Evolutionary conservation across 2,888 invertebrate species (phyloP), one percentile per base, ranked within the genome.

Genomic region (Minunthozetes semirufus): DNA sequence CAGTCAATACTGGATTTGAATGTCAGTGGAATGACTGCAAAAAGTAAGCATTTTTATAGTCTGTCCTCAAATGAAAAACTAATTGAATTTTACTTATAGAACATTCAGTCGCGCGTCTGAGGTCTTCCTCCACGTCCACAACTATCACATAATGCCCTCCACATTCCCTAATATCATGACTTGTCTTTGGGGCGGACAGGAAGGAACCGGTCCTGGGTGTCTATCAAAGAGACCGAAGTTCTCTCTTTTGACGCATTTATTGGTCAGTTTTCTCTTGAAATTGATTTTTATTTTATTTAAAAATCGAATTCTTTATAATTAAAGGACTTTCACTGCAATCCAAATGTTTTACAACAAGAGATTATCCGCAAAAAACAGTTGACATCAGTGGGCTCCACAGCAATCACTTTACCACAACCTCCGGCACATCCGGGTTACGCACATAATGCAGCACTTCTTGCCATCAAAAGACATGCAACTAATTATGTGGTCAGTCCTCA

Each of bases 171-270:
- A 89, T 42, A 92, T 93, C 82, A 89, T 92, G 78, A 87, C 90
- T 22, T 97, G 97, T 82, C 86, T 91, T 82, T 97, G 97, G 97
- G 77, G 77, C 5, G 77, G 76, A 27, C 59, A 33, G 13, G 78
- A 76, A 46, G 78, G 77, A 17, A 72, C 38, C 22, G 89, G 91
- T 42, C 87, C 89, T 50, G 94, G 94, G 83, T 97, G 97, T 85
- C 88, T 90, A 61, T 88, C 96, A 83, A 90, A 92, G 75, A 85
- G 97, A 75, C 90, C 91, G 81, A 88, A 93, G 74, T 96, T 96
- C 86, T 98, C 98, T 0, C 85, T 98, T 50, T 93, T 97, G 88
- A 97, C 98, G 76, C 99, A 99, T 84, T 87, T 98, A 77, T 90
- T 84, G 82, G 85, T 85, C 78, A 76, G 77, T 42, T 2, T 66